Percentiles rank a stretch among this genome's conserved stretches.
phyloP scores from a whole-genome alignment of 2,888 invertebrate species.

The Ernsta delagoae region DNA sequence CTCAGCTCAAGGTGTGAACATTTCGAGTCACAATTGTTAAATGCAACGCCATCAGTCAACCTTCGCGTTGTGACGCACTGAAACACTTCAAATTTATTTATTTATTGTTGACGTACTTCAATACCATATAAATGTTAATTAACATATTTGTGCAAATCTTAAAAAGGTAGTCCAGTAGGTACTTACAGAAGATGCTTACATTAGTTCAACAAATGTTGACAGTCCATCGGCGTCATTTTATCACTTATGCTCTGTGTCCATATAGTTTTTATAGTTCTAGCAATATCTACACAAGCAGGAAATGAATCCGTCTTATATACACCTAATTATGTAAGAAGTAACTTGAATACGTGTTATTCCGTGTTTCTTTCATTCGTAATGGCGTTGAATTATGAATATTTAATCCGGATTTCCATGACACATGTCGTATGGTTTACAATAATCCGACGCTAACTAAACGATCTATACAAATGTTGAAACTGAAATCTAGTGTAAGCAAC shows the following conservation, averaged over 20 bases:
- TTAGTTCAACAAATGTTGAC: constrained; percentile 28
- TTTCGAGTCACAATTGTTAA: constrained; percentile 6
- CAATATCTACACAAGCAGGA: constrained; percentile 25
- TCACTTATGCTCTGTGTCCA: constrained; percentile 25
- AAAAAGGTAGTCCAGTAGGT: constrained; percentile 19
- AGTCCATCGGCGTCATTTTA: constrained; percentile 28
- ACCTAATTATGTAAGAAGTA: constrained; percentile 11
- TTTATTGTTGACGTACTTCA: constrained; percentile 22
- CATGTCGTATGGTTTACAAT: not conserved
- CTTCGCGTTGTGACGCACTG: constrained; percentile 24
- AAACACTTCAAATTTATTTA: constrained; percentile 14
- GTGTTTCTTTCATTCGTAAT: constrained; percentile 8
- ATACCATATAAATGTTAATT: not conserved
- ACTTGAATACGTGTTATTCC: constrained; percentile 12
- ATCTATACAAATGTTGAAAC: not conserved
- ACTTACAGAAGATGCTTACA: constrained; percentile 27
- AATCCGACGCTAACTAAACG: not conserved
- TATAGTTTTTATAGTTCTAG: constrained; percentile 28
- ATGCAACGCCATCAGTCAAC: constrained; percentile 19
- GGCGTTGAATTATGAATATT: not conserved
- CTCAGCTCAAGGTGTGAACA: not conserved
- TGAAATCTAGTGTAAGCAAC: not conserved
- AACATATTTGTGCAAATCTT: constrained; percentile 28
- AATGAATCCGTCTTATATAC: constrained; percentile 18
- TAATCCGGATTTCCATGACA: not conserved